Evolutionary conservation across 2,888 invertebrate genomes (phyloP), one percentile per base, ranked within the genome.

Genomic region (Pandemis corylana): DNA sequence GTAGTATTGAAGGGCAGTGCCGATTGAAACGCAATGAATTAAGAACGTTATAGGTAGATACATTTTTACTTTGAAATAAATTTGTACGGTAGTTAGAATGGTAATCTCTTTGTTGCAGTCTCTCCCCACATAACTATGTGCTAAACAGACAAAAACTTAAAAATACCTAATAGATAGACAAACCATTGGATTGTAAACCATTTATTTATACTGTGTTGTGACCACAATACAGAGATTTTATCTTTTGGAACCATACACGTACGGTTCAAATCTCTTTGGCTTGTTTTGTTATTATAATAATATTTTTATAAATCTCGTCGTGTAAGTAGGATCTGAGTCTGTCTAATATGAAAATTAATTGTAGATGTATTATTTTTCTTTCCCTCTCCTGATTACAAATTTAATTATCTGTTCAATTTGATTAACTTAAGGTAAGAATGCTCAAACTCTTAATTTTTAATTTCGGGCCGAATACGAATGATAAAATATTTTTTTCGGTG

Each of bases 251-350:
- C 20, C 79, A 73, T 74, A 78, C 76, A 73, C 74, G 80, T 83
- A 80, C 15, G 83, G 79, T 81, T 76, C 78, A 76, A 77, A 79
- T 78, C 84, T 84, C 80, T 80, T 82, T 78, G 82, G 79, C 77
- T 71, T 77, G 49, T 36, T 65, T 41, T 80, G 77, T 77, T 76
- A 76, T 77, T 78, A 78, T 36, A 36, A 36, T 36, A 36, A 36
- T 81, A 82, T 80, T 79, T 84, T 85, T 87, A 87, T 85, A 82
- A 77, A 85, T 84, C 82, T 85, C 84, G 86, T 87, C 51, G 62
- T 46, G 61, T 62, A 51, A 72, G 49, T 61, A 71, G 65, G 36
- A 46, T 56, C 53, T 28, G 28, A 64, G 41, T 62, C 15, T 42
- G 41, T 49, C 59, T 59, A 71, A 46, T 66, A 46, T 59, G 13